Base-by-base conservation (phyloP, 1,140 invertebrate species). In the Wiebesia pumilae region DNA sequence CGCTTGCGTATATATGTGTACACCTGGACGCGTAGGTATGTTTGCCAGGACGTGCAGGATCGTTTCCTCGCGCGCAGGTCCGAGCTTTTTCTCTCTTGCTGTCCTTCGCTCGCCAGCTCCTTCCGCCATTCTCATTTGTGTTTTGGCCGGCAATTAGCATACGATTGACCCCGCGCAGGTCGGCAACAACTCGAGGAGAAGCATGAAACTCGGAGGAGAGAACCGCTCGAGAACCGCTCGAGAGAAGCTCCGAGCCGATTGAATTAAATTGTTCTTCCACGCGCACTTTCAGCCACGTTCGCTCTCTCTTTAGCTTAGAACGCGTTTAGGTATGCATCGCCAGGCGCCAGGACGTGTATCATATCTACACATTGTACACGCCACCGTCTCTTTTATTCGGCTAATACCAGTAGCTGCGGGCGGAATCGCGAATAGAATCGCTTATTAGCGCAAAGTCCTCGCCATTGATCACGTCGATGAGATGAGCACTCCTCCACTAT, bases 81-180 rank as follows among this genome's bases (percentile, higher is more conserved):
- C 40, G 30, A 43, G 43, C 43, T 54, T 81, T 69, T 81, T 81
- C 38, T 69, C 47, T 81, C 80, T 27, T 83, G 62, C 30, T 90
- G 84, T 87, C 87, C 81, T 89, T 88, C 84, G 82, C 51, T n/a
- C 79, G 30, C 78, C 43, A 14, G 47, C n/a, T 33, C 47, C 27
- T 35, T 79, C 87, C 79, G 69, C 85, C 85, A 89, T 89, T 90
- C 88, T 90, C 88, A 88, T 90, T 89, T 90, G 91, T 93, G 91
- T 94, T 93, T 93, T 91, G 91, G 93, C 86, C 90, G 91, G 91
- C 92, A 94, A 94, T 94, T 94, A 93, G 93, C 93, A 94, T 94
- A 94, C 92, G 92, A 94, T 94, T 94, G 93, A 94, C 92, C 93
- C 91, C 90, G 89, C 90, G 88, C 89, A 89, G 75, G 88, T 90